These are phyloP conservation scores for Pyrgilauda ruficollis DNA, from an alignment of 2,113 vertebrate genomes.

Conservation along the genomic window DNA sequence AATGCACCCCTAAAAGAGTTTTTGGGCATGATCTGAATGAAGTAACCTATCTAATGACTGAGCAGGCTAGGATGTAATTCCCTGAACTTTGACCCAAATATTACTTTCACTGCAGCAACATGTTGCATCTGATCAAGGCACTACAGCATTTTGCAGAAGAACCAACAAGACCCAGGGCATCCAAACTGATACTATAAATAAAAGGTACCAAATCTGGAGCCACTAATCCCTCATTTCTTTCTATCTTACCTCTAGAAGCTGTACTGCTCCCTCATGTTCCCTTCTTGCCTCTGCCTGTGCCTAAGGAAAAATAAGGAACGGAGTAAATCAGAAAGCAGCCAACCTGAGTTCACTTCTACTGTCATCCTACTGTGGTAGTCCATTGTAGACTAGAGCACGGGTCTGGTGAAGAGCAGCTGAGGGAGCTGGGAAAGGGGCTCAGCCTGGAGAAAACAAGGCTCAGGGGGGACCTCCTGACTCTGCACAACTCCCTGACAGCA, in stretches of 20 bases:
- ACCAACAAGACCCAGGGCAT: neutral
- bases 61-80: neutral
- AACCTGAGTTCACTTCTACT: neutral
- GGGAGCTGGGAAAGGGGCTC: neutral
- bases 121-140: rapidly evolving
- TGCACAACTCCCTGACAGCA: neutral
- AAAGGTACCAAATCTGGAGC: neutral
- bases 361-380: neutral
- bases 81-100: neutral
- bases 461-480: neutral
- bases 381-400: neutral
- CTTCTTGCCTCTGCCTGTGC: conserved; percentile 93
- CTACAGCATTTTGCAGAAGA: neutral
- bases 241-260: conserved; percentile 93
- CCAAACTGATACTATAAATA: neutral
- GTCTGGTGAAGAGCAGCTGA: neutral
- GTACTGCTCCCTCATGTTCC: conserved; percentile 95
- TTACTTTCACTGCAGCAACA: neutral
- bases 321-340: neutral
- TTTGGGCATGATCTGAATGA: neutral
- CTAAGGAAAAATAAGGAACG: conserved; percentile 64
- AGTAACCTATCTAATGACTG: neutral
- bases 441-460: neutral
- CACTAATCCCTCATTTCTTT: neutral
- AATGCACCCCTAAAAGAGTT: neutral